phyloP scores from a whole-genome alignment of 2,888 invertebrate species.

The Tachina grossa region DNA sequence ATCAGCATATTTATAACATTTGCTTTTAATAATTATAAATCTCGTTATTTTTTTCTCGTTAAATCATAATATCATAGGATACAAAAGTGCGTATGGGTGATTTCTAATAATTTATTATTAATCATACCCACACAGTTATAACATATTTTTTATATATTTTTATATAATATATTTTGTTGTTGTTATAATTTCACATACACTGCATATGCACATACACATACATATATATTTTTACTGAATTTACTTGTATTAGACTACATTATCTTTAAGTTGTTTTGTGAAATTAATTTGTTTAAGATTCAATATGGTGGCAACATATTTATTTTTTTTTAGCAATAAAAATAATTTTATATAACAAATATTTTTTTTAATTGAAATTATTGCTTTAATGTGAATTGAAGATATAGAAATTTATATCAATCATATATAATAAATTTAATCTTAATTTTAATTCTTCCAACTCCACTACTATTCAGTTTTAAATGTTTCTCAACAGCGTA shows the following conservation, averaged over 20 bases:
- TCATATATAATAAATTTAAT: neutral
- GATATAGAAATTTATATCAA: too few species aligned
- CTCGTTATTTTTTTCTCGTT: neutral
- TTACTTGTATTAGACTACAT: too few species aligned
- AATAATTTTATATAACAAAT: neutral
- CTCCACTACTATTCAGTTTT: neutral
- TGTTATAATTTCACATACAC: neutral
- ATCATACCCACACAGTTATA: slow-evolving; percentile 10
- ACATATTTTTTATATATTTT: too few species aligned
- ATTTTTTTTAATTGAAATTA: neutral
- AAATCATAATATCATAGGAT: neutral
- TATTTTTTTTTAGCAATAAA: neutral
- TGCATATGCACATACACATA: too few species aligned
- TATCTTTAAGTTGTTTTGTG: too few species aligned
- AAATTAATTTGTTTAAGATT: neutral
- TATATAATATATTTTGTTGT: too few species aligned
- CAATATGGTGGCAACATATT: neutral
- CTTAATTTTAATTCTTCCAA: slow-evolving; percentile 1
- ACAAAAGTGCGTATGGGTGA: slow-evolving; percentile 16
- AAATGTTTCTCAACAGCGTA: slow-evolving; percentile 10
- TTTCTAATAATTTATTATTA: slow-evolving; percentile 8
- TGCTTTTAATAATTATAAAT: neutral
- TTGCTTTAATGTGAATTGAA: neutral
- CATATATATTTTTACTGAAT: too few species aligned
- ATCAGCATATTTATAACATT: neutral